Conservation (phyloP, 2,113 vertebrate genomes). For the Triplophysa rosa region DNA sequence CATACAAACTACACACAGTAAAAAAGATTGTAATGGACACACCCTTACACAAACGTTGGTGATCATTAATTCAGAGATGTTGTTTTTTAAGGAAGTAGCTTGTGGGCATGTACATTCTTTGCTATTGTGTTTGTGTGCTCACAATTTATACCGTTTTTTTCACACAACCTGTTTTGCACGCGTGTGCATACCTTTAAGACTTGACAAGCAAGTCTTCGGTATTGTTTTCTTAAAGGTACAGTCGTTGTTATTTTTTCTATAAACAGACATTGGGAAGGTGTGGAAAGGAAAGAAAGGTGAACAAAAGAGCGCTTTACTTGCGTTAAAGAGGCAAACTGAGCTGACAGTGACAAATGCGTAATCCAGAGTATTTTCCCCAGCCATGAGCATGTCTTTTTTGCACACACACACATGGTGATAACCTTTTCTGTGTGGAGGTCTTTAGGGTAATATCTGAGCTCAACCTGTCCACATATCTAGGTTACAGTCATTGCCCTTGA, state of each 20-base stretch:
- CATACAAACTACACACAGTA: background rate
- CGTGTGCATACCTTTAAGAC: slow-evolving; percentile 1
- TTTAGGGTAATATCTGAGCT: slow-evolving; percentile 39
- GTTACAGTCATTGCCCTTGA: slow-evolving; percentile 34
- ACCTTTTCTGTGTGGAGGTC: slow-evolving; percentile 39
- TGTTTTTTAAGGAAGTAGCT: background rate
- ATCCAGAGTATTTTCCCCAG: slow-evolving; percentile 42
- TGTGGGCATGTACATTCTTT: background rate
- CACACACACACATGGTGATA: slow-evolving; percentile 24
- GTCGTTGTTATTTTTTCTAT: slow-evolving; percentile 14
- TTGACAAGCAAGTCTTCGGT: slow-evolving; percentile 15
- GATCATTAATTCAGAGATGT: background rate
- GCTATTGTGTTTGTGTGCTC: background rate
- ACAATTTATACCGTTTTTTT: background rate
- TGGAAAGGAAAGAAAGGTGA: slow-evolving; percentile 10
- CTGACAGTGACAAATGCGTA: slow-evolving; percentile 60
- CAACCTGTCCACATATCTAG: slow-evolving; percentile 43
- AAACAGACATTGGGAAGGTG: background rate
- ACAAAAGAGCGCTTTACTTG: slow-evolving; percentile 37
- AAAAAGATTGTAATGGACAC: slow-evolving; percentile 1
- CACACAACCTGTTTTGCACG: background rate
- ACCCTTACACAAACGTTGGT: background rate
- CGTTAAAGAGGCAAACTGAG: slow-evolving; percentile 44
- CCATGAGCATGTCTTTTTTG: slow-evolving; percentile 34
- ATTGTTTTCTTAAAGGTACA: slow-evolving; percentile 21